Conservation (phyloP, 2,888 invertebrate genomes). For the Calameuta pallipes region DNA sequence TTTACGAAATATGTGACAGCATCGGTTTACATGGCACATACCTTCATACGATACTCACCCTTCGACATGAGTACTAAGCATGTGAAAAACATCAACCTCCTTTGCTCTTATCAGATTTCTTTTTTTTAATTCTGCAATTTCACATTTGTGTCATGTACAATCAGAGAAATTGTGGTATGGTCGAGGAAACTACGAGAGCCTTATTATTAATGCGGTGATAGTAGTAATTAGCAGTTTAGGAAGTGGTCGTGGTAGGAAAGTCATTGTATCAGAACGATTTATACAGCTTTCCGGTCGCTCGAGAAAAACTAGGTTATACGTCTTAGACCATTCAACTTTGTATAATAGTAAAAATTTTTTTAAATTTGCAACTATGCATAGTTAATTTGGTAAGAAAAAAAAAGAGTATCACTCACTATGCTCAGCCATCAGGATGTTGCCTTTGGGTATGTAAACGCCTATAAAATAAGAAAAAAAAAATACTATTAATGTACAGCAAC, state of each 20-base stretch:
- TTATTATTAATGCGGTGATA: neutral
- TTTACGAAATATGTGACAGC: neutral
- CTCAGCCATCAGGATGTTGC: neutral
- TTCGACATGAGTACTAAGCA: neutral
- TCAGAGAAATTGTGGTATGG: neutral
- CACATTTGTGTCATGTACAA: too few species aligned
- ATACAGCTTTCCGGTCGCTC: neutral
- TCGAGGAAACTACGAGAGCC: neutral
- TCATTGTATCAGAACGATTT: neutral
- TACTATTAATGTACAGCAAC: neutral
- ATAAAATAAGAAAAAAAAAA: neutral
- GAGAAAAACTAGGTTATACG: neutral
- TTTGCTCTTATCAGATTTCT: neutral
- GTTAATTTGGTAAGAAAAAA: neutral
- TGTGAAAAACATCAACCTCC: neutral
- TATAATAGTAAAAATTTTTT: neutral
- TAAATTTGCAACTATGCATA: neutral
- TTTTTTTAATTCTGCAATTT: neutral
- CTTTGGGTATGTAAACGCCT: neutral
- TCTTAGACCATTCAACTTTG: neutral
- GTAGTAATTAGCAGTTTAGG: neutral
- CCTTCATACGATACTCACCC: neutral
- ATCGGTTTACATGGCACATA: conserved; percentile 1
- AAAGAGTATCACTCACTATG: neutral
- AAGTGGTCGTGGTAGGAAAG: neutral